Base-by-base conservation (phyloP, 2,888 invertebrate genomes). In the Nasonovia ribisnigri region DNA sequence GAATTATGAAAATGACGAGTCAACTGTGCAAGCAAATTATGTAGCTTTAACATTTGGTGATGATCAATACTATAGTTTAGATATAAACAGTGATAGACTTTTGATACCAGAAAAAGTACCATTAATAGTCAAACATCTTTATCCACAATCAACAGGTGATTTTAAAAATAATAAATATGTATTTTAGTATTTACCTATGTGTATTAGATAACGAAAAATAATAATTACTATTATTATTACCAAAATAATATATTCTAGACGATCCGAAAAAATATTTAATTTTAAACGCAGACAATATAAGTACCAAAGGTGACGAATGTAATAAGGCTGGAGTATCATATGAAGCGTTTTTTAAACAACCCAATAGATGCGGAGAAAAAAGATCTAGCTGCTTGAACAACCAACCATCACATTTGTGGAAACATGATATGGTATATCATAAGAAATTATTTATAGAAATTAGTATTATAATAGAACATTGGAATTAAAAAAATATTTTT, bases 281-380 rank as follows among this genome's bases (percentile, higher is more conserved):
- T 29, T 67, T 92, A 26, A 88, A 88, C n/a, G 88, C 42, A n/a
- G 88, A 92, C 24, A 95, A 95, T 84, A 95, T 96, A 67, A 95
- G 95, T 94, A 94, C 95, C 42, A 95, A 96, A 90, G 96, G 96
- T 13, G 96, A 96, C 77, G 96, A 96, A 94, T 96, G 96, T 94
- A 96, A 96, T 95, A 96, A 96, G 94, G 96, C 96, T n/a, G 96
- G 96, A 6, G 96, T 96, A 2, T 96, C 96, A 43, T 96, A 96
- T 95, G 96, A 96, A 92, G 96, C 96, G 1, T 96, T 96, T 94
- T 95, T 95, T n/a, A 96, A 95, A 91, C 96, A 96, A 95, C 95
- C 95, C 2, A 95, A 96, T 92, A 95, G 96, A 86, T 96, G 96
- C 94, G 95, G 95, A 24, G 95, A 94, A 92, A 95, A 95, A 8